Evolutionary conservation across 1,140 invertebrate genomes (phyloP).

Genomic region (Polypedilum vanderplanki): DNA sequence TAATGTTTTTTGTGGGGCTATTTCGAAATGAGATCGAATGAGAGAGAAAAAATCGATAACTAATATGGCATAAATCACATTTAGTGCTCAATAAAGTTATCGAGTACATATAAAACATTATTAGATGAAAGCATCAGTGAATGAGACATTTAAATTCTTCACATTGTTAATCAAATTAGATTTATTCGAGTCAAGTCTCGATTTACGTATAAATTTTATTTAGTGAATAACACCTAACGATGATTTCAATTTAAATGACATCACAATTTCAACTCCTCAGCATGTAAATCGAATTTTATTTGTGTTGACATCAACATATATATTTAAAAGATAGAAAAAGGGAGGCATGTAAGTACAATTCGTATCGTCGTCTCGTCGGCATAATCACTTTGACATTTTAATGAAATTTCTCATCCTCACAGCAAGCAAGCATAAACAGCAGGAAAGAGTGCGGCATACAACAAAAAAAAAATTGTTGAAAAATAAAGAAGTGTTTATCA

Average conservation of each 20-base stretch:
- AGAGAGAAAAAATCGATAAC: too few species aligned
- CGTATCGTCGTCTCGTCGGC: too few species aligned
- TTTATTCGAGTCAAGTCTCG: too few species aligned
- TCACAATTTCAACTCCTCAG: background rate
- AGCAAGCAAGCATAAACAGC: background rate
- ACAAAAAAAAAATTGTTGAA: background rate
- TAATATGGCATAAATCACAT: too few species aligned
- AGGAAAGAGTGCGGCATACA: background rate
- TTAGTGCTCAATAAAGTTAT: too few species aligned
- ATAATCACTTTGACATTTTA: conserved; percentile 16
- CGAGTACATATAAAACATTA: too few species aligned
- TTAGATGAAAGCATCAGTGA: too few species aligned
- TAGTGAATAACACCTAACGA: background rate
- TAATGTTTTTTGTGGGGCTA: background rate
- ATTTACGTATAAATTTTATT: too few species aligned
- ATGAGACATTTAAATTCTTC: too few species aligned
- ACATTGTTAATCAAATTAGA: too few species aligned
- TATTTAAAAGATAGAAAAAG: background rate
- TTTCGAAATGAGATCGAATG: background rate
- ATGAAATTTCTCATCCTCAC: conserved; percentile 15
- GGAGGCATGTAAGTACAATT: background rate
- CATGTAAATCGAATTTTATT: background rate
- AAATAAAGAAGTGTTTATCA: background rate
- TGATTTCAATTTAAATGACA: background rate
- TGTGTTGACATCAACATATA: background rate